These are phyloP conservation scores for Danionella cerebrum DNA, from an alignment of 2,113 vertebrate genomes.

Conservation along the genomic window DNA sequence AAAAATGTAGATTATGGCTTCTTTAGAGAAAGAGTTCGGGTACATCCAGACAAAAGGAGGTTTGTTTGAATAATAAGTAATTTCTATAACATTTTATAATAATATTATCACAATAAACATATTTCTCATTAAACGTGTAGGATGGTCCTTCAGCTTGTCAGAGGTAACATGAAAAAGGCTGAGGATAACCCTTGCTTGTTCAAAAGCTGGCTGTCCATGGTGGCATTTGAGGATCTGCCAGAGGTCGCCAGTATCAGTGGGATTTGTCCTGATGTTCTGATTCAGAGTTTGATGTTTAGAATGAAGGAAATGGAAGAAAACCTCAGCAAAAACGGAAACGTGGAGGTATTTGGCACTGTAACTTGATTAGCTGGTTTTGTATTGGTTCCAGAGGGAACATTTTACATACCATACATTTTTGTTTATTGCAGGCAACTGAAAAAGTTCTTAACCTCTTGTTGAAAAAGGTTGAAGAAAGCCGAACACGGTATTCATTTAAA, in stretches of 20 bases:
- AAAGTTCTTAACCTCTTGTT: slow-evolving; percentile 38
- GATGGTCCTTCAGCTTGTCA: slow-evolving; percentile 40
- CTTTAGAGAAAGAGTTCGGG: slow-evolving; percentile 40
- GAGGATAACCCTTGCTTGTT: slow-evolving; percentile 45
- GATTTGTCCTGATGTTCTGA: slow-evolving; percentile 39
- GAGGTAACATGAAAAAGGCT: background rate
- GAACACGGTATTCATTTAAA: slow-evolving; percentile 45
- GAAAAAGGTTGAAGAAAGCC: slow-evolving; percentile 35
- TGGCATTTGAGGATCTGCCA: slow-evolving; percentile 49
- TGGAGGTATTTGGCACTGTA: slow-evolving; percentile 40
- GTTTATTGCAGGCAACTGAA: slow-evolving; percentile 32
- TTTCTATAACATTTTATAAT: background rate
- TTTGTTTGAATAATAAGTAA: slow-evolving; percentile 8
- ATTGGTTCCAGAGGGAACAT: background rate
- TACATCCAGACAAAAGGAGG: slow-evolving; percentile 33
- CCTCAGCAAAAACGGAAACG: background rate
- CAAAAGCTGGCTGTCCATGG: slow-evolving; percentile 53
- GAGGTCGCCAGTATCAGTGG: slow-evolving; percentile 23
- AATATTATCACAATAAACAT: background rate
- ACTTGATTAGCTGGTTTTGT: background rate
- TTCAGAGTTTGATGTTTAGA: slow-evolving; percentile 56
- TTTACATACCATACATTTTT: background rate
- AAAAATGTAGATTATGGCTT: rapidly evolving
- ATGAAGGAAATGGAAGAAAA: slow-evolving; percentile 16
- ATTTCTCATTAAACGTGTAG: slow-evolving; percentile 33